These are phyloP conservation scores for Heteromyza rotundicornis DNA, from an alignment of 2,888 invertebrate genomes.

Conservation along the genomic window DNA sequence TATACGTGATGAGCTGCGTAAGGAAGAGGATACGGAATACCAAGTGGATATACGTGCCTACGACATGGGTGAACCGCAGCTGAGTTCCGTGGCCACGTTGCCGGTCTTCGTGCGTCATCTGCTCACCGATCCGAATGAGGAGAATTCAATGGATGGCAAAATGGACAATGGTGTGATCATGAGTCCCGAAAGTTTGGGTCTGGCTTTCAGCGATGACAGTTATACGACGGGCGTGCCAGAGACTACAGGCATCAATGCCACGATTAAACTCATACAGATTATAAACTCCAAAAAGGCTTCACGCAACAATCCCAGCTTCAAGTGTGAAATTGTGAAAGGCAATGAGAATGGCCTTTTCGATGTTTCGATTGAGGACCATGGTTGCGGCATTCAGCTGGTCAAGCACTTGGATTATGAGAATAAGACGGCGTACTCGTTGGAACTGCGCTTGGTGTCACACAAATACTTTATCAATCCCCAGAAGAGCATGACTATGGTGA, in stretches of 20 bases:
- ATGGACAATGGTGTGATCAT: slow-evolving; percentile 51
- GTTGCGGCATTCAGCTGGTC: slow-evolving; percentile 79
- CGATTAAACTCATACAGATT: slow-evolving; percentile 60
- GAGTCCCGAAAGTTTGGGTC: slow-evolving; percentile 65
- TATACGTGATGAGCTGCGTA: slow-evolving; percentile 82
- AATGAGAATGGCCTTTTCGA: slow-evolving; percentile 74
- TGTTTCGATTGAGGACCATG: slow-evolving; percentile 77
- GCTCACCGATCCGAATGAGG: slow-evolving; percentile 72
- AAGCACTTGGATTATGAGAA: slow-evolving; percentile 81
- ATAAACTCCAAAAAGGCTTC: slow-evolving; percentile 59
- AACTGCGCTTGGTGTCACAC: slow-evolving; percentile 79
- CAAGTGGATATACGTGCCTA: slow-evolving; percentile 86
- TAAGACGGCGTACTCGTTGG: slow-evolving; percentile 74
- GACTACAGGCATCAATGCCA: slow-evolving; percentile 60
- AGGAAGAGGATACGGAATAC: slow-evolving; percentile 86
- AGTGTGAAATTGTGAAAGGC: slow-evolving; percentile 79
- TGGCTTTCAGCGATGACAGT: slow-evolving; percentile 86
- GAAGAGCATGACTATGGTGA: slow-evolving; percentile 75
- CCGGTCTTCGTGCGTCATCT: slow-evolving; percentile 84
- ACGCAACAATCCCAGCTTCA: slow-evolving; percentile 65
- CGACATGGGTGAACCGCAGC: slow-evolving; percentile 84
- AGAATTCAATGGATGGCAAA: slow-evolving; percentile 43
- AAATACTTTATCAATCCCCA: slow-evolving; percentile 82
- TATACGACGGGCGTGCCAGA: slow-evolving; percentile 85
- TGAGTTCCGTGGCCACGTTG: slow-evolving; percentile 81